Conservation (phyloP, 2,888 invertebrate genomes). For the Bhutanitis thaidina region DNA sequence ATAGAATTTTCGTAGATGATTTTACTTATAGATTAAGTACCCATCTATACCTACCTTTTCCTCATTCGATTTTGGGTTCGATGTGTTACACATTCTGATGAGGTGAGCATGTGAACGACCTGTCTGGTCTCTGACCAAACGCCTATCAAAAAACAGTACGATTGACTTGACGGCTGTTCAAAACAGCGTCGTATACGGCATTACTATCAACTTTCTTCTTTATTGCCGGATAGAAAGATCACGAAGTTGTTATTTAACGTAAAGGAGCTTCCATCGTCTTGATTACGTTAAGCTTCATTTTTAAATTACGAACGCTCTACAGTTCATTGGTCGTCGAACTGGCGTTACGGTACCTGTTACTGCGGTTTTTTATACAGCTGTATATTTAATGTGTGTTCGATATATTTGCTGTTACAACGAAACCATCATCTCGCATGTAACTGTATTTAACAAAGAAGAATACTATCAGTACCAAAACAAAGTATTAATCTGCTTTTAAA, state of each 20-base stretch:
- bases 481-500: too few relatives aligned
- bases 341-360: slow-evolving; percentile 13
- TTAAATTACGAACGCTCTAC: slow-evolving; percentile 11
- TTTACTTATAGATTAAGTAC: too few relatives aligned
- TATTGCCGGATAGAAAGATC: slow-evolving; percentile 30
- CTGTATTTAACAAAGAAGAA: too few relatives aligned
- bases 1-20: too few relatives aligned
- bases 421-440: not conserved
- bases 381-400: slow-evolving; percentile 2
- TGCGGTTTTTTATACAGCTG: slow-evolving; percentile 4
- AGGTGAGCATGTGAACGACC: slow-evolving; percentile 49
- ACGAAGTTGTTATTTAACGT: not conserved
- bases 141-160: slow-evolving; percentile 26
- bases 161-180: slow-evolving; percentile 23
- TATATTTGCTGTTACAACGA: not conserved
- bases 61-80: too few relatives aligned
- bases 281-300: slow-evolving; percentile 14
- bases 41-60: too few relatives aligned
- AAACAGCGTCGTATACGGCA: slow-evolving; percentile 32
- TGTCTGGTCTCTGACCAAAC: slow-evolving; percentile 43
- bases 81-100: slow-evolving; percentile 22
- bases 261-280: slow-evolving; percentile 3
- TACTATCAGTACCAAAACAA: too few relatives aligned
- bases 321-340: slow-evolving; percentile 16
- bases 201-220: slow-evolving; percentile 48